phyloP scores from a whole-genome alignment of 2,888 invertebrate species.

The Prosopocoilus inquinatus region DNA sequence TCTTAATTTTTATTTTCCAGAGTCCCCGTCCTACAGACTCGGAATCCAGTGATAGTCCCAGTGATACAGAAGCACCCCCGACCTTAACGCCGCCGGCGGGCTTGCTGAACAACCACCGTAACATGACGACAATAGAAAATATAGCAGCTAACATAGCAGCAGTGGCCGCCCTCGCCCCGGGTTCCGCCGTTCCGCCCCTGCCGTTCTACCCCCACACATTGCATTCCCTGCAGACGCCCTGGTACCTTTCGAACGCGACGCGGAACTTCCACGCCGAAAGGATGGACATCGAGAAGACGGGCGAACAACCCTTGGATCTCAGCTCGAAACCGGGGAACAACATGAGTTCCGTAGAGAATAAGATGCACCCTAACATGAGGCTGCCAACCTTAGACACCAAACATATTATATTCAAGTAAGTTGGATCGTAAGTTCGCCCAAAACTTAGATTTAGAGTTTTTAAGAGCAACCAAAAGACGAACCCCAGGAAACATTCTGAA shows the following conservation, averaged over 20 bases:
- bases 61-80: slow-evolving; percentile 54
- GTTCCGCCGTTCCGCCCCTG: slow-evolving; percentile 37
- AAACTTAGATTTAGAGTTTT: slow-evolving; percentile 38
- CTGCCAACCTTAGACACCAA: slow-evolving; percentile 55
- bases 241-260: slow-evolving; percentile 54
- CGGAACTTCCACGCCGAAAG: slow-evolving; percentile 50
- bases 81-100: slow-evolving; percentile 46
- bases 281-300: slow-evolving; percentile 42
- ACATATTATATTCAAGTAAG: slow-evolving; percentile 69
- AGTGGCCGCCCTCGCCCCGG: slow-evolving; percentile 58
- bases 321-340: slow-evolving; percentile 73
- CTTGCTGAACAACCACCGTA: slow-evolving; percentile 43
- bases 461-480: too few relatives aligned
- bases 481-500: too few relatives aligned
- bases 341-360: slow-evolving; percentile 30
- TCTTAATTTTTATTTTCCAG: slow-evolving; percentile 45
- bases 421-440: slow-evolving; percentile 36
- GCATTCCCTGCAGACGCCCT: slow-evolving; percentile 37
- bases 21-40: slow-evolving; percentile 69
- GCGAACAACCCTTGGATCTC: slow-evolving; percentile 82
- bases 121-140: slow-evolving; percentile 59
- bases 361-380: slow-evolving; percentile 43
- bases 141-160: slow-evolving; percentile 63
- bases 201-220: slow-evolving; percentile 45
- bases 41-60: slow-evolving; percentile 62